Evolutionary conservation across 2,888 invertebrate species (phyloP).

Genomic region (Mythimna impura): DNA sequence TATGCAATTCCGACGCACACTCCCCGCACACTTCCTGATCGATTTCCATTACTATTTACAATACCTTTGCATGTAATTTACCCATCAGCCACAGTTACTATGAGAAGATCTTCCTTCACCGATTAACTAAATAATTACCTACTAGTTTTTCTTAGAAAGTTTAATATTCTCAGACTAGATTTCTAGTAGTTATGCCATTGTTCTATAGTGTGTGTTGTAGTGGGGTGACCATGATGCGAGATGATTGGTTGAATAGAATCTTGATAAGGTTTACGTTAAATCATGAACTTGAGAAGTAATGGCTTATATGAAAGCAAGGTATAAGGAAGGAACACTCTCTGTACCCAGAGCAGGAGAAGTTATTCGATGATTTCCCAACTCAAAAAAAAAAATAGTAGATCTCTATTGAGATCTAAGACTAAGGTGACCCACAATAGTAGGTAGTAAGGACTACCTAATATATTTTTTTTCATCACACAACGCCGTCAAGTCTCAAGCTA

Average conservation of each 20-base stretch:
- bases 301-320: too few relatives aligned
- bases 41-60: slow-evolving; percentile 16
- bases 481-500: too few relatives aligned
- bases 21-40: too few relatives aligned
- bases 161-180: slow-evolving; percentile 66
- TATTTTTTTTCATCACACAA: too few relatives aligned
- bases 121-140: slow-evolving; percentile 66
- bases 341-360: too few relatives aligned
- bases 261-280: slow-evolving; percentile 9
- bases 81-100: slow-evolving; percentile 21
- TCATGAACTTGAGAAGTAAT: neutral
- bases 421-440: too few relatives aligned
- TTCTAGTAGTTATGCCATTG: slow-evolving; percentile 70
- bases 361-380: too few relatives aligned
- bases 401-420: too few relatives aligned
- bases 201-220: slow-evolving; percentile 46
- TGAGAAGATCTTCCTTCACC: slow-evolving; percentile 57
- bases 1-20: too few relatives aligned
- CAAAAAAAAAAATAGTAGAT: too few relatives aligned
- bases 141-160: slow-evolving; percentile 70
- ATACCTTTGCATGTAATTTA: slow-evolving; percentile 16
- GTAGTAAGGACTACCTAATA: too few relatives aligned
- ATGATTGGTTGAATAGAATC: slow-evolving; percentile 23
- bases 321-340: too few relatives aligned
- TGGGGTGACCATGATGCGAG: slow-evolving; percentile 46